Percentiles rank a stretch among this genome's conserved stretches.
Conservation (phyloP, 2,888 invertebrate genomes). For the Petrophora chlorosata region DNA sequence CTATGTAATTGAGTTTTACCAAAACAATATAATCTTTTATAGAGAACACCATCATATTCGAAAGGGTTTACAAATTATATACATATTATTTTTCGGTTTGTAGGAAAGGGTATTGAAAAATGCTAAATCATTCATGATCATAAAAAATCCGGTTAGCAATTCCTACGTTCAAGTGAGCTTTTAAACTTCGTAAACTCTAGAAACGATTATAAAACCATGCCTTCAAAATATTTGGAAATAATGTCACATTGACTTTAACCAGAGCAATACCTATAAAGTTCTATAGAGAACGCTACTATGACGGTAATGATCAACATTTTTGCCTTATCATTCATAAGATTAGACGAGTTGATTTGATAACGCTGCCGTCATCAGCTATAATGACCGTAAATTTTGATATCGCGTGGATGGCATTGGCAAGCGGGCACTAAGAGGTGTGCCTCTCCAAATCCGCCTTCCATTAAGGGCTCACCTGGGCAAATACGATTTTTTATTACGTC, state of each 20-base stretch:
- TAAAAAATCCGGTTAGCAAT: no score
- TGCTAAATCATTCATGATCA: no score
- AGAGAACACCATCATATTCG: background rate
- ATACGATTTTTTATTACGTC: constrained; percentile 49
- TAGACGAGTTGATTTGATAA: constrained; percentile 11
- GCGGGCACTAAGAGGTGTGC: constrained; percentile 53
- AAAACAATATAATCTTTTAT: background rate
- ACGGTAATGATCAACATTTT: background rate
- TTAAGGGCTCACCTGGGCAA: constrained; percentile 41
- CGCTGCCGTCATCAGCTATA: constrained; percentile 15
- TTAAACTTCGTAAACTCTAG: no score
- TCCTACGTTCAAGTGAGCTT: no score
- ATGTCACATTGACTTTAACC: constrained; percentile 4
- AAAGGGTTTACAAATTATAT: no score
- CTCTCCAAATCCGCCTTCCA: constrained; percentile 42
- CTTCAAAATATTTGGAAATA: no score
- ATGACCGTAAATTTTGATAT: constrained; percentile 46
- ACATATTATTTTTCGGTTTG: no score
- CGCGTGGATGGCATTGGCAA: constrained; percentile 44
- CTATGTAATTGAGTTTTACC: constrained; percentile 4
- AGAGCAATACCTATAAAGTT: constrained; percentile 1
- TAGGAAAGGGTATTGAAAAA: no score
- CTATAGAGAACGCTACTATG: background rate
- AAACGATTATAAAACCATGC: no score
- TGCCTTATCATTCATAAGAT: constrained; percentile 14